Evolutionary conservation across 1,140 invertebrate species (phyloP).

Genomic region (Neuroterus valhalla): DNA sequence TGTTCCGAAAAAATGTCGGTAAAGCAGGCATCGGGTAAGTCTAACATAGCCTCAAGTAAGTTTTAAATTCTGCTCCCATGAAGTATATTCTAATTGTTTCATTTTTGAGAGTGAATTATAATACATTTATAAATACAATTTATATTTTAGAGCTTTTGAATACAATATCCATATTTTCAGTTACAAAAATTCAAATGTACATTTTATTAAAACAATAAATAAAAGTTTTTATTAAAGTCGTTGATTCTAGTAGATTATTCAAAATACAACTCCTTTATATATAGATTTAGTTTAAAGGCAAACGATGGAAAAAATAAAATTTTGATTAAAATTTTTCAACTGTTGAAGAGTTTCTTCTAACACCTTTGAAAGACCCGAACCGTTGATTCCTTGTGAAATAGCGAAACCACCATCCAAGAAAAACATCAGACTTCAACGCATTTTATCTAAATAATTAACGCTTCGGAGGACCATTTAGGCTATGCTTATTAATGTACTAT

Average conservation of each 20-base stretch:
- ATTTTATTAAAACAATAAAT: too few relatives aligned
- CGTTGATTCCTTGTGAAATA: slow-evolving; percentile 84
- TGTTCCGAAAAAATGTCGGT: too few relatives aligned
- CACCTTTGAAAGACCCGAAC: slow-evolving; percentile 82
- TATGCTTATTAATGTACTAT: slow-evolving; percentile 51
- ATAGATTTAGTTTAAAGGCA: slow-evolving; percentile 56
- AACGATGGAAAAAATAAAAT: slow-evolving; percentile 78
- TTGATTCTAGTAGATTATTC: not conserved
- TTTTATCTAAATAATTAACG: slow-evolving; percentile 84
- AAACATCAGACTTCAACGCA: slow-evolving; percentile 85
- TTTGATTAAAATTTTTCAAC: slow-evolving; percentile 74
- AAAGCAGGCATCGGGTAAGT: too few relatives aligned
- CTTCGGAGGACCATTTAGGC: slow-evolving; percentile 75
- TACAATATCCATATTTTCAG: too few relatives aligned
- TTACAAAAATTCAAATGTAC: too few relatives aligned
- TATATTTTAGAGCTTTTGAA: too few relatives aligned
- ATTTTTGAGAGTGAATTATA: too few relatives aligned
- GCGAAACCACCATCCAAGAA: slow-evolving; percentile 89
- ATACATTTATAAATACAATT: too few relatives aligned
- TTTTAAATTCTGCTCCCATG: too few relatives aligned
- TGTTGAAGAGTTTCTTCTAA: slow-evolving; percentile 79
- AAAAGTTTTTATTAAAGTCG: not conserved
- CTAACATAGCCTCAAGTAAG: too few relatives aligned
- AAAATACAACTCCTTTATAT: too few relatives aligned
- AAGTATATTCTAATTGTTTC: too few relatives aligned